These are phyloP conservation scores for Nyctalus aviator DNA, from an alignment of 2,797 vertebrate genomes.

Conservation along the genomic window DNA sequence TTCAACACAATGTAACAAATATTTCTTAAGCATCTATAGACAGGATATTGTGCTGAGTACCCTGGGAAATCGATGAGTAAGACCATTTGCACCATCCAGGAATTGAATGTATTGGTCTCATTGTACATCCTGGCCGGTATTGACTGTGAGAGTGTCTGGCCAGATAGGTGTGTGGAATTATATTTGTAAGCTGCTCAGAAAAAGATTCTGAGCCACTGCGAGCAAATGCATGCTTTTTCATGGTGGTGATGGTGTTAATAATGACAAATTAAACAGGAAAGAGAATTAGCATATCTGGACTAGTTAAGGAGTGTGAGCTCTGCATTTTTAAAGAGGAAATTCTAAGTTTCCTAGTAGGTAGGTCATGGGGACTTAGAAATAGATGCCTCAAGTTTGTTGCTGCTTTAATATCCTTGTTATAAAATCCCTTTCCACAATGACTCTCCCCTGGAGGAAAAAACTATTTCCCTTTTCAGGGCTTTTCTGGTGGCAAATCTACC, in stretches of 20 bases:
- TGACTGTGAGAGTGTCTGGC: neutral
- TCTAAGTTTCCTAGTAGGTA: neutral
- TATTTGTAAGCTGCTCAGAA: neutral
- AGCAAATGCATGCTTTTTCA: neutral
- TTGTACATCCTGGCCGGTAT: neutral
- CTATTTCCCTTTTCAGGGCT: neutral
- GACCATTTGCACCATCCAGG: neutral
- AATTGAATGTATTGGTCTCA: neutral
- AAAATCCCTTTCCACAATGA: slow-evolving; percentile 2
- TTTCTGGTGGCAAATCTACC: slow-evolving; percentile 14
- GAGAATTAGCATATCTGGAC: neutral
- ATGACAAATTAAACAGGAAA: slow-evolving; percentile 3
- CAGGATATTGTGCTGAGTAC: neutral
- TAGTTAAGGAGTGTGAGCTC: neutral
- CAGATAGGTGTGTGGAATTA: neutral
- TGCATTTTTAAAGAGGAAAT: neutral
- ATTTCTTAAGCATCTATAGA: slow-evolving; percentile 38
- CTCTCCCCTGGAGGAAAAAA: neutral
- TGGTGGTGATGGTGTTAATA: neutral
- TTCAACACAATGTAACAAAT: slow-evolving; percentile 20
- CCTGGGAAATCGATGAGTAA: neutral
- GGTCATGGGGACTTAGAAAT: neutral
- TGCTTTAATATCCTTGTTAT: neutral
- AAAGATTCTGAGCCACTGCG: neutral
- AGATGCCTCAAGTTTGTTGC: neutral